Evolutionary conservation across 2,888 invertebrate genomes (phyloP).

Genomic region (Saturnia pavonia): DNA sequence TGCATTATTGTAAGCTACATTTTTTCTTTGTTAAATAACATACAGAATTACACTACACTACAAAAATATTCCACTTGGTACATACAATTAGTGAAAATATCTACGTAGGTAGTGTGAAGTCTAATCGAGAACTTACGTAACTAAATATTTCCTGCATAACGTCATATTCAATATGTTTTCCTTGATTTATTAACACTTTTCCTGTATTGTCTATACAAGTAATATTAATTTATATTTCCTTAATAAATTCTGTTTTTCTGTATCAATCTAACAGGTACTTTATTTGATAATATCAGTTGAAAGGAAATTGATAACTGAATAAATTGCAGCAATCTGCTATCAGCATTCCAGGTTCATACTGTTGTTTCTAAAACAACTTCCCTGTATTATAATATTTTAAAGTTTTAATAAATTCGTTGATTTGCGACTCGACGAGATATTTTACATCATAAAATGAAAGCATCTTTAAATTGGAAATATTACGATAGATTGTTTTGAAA

Average conservation of each 20-base stretch:
- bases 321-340: slow-evolving; percentile 19
- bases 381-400: slow-evolving; percentile 1
- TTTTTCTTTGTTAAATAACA: too few species aligned
- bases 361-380: slow-evolving; percentile 22
- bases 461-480: too few species aligned
- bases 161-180: background rate
- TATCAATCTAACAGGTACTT: background rate
- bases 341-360: slow-evolving; percentile 13
- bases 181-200: background rate
- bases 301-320: slow-evolving; percentile 18
- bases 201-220: background rate
- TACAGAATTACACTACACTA: too few species aligned
- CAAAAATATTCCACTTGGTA: too few species aligned
- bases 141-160: background rate
- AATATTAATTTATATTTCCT: background rate
- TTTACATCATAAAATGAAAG: too few species aligned
- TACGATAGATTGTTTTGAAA: too few species aligned
- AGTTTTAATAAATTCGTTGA: background rate
- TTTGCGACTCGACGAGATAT: too few species aligned
- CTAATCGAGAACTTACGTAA: background rate
- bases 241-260: background rate
- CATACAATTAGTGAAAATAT: background rate
- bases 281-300: slow-evolving; percentile 12
- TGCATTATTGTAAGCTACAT: too few species aligned
- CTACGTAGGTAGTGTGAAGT: background rate